Evolutionary conservation across 2,113 vertebrate genomes (phyloP), one percentile per base, ranked within the genome.

Genomic region (Salminus brasiliensis): DNA sequence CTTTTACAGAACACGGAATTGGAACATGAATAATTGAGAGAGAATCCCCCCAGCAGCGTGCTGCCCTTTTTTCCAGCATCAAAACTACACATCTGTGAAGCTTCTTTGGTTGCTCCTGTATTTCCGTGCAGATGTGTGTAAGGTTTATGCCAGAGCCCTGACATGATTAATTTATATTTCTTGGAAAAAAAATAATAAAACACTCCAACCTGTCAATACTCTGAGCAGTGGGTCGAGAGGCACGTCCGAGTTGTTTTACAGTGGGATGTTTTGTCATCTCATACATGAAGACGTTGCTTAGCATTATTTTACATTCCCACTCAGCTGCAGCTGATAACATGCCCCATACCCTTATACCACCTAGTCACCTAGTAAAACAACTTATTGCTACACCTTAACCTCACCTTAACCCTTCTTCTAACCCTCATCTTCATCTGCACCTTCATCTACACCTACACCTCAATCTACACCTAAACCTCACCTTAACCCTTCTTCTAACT

Each of bases 21-120:
- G 76, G 53, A 83, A 84, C 73, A 86, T 86, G 41, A 88, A 87
- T 86, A 82, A 91, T 90, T 86, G 53, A 88, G 60, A 32, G 43
- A 66, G 43, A 85, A 81, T 71, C 32, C 62, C 36, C 47, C 11
- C 32, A 84, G 57, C 79, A 78, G 27, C 60, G 72, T n/a, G 69
- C 76, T 87, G 43, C 16, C 76, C 69, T 81, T 84, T 73, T 85
- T 84, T 45, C 71, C 21, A 71, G 74, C 66, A 47, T 82, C 72
- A 63, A 85, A 84, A 87, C 41, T 34, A 63, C 36, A 76, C 67
- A 27, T 60, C 55, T 25, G 18, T 60, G 34, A 43, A 30, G 47
- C 16, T 21, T 21, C 21, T 45, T 49, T 21, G 47, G 47, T 25
- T 71, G 43, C 16, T 63, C 70, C 55, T 76, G 25, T 25, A 71